These are phyloP conservation scores for Pristionchus arcanus DNA, from an alignment of 2,888 invertebrate genomes.

Conservation along the genomic window DNA sequence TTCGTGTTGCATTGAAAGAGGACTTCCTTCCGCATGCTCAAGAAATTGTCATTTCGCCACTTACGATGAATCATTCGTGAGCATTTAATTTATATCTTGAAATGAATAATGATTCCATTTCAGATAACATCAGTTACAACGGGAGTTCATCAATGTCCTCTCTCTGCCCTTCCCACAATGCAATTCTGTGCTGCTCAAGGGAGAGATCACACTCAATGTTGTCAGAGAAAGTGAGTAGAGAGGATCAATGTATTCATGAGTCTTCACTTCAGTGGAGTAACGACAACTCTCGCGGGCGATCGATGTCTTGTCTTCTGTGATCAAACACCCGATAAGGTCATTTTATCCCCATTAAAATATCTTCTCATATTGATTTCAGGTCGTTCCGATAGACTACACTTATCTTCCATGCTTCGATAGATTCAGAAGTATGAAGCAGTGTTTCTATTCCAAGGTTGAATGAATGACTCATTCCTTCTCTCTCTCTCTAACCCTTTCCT, in stretches of 20 bases:
- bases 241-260: neutral
- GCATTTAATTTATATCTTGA: neutral
- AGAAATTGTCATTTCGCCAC: constrained; percentile 35
- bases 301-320: constrained; percentile 51
- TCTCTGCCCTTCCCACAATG: neutral
- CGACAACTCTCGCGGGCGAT: constrained; percentile 29
- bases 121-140: constrained; percentile 38
- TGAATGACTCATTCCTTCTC: neutral
- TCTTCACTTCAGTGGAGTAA: neutral
- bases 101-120: neutral
- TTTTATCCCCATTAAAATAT: neutral
- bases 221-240: constrained; percentile 20
- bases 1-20: constrained; percentile 40
- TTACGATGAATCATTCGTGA: constrained; percentile 39
- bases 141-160: constrained; percentile 45
- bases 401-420: constrained; percentile 49
- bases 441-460: constrained; percentile 36
- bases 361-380: neutral
- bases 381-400: constrained; percentile 38
- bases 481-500: neutral
- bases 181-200: constrained; percentile 51
- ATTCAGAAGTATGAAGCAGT: constrained; percentile 43
- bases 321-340: constrained; percentile 44
- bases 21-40: constrained; percentile 37
- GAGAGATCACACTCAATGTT: constrained; percentile 35